phyloP scores from a whole-genome alignment of 1,140 invertebrate genomes.

The Proctacanthus coquilletti region DNA sequence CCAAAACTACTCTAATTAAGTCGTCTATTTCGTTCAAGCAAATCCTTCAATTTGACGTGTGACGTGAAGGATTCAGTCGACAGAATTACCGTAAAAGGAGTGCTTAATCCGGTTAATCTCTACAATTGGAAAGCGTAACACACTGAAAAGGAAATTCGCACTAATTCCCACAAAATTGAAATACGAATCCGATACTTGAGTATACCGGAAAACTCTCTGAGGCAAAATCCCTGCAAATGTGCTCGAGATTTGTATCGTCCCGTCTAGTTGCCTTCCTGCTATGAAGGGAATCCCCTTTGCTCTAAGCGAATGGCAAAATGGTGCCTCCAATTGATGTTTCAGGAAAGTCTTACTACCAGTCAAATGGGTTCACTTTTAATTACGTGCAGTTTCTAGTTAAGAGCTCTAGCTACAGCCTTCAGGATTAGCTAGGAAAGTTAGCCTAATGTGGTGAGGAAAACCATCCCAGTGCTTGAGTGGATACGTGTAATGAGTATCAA shows the following conservation, averaged over 20 bases:
- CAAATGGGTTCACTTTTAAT: constrained; percentile 1
- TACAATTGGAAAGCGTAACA: background rate
- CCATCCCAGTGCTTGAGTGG: too few relatives aligned
- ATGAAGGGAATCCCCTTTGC: too few relatives aligned
- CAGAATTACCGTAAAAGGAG: background rate
- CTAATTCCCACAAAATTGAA: constrained; percentile 1
- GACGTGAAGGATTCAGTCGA: background rate
- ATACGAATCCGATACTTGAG: background rate
- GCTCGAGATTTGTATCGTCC: background rate
- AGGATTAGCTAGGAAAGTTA: background rate
- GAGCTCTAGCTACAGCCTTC: background rate
- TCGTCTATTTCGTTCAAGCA: too few relatives aligned
- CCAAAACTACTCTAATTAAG: too few relatives aligned
- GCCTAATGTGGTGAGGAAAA: background rate
- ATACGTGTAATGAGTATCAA: too few relatives aligned
- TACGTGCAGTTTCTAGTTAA: background rate
- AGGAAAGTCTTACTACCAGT: too few relatives aligned
- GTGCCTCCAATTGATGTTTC: too few relatives aligned
- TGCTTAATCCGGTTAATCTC: background rate
- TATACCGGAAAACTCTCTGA: too few relatives aligned
- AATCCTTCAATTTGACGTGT: background rate
- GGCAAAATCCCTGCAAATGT: constrained; percentile 1
- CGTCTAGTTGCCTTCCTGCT: too few relatives aligned
- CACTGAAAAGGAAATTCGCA: constrained; percentile 1
- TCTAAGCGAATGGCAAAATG: too few relatives aligned